Evolutionary conservation across 2,113 vertebrate species (phyloP), one percentile per base, ranked within the genome.

Genomic region (Nothobranchius furzeri): DNA sequence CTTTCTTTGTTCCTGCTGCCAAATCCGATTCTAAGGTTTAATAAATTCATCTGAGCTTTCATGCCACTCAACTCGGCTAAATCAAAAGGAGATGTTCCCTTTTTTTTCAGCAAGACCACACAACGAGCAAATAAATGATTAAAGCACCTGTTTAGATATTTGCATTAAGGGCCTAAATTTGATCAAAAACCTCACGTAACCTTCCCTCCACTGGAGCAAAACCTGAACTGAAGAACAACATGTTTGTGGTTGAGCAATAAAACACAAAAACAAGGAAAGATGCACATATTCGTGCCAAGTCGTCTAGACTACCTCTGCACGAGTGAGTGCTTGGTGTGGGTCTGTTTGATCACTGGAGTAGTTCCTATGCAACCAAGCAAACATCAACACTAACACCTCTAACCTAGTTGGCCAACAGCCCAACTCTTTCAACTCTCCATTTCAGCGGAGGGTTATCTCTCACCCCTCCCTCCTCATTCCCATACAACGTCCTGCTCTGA

Each of bases 381-480:
- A 70, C 69, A 75, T 81, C 73, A 74, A 76, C 73, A 89, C 53
- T 11, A 68, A 68, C 78, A 81, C 70, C 83, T 81, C 68, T 63
- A 76, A 78, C 81, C 82, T 66, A 80, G 64, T 86, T 89, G 85
- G 78, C 73, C 51, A 36, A 17, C 43, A 60, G 77, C 84, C 68
- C 50, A 52, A 49, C 64, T 57, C 72, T 66, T 70, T 78, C 54
- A 50, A 63, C 73, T 55, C 60, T 42, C 72, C 43, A 70, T 76
- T 60, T 75, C 62, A 45, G 20, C 62, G 66, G 68, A 73, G n/a
- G n/a, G 60, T 79, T 75, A 68, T 82, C 79, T 62, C 79, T 83
- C 84, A 76, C 65, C 49, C 52, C 67, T 55, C 62, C 30, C 67
- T 66, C 51, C 14, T 48, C 68, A 67, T 49, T 54, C 59, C 24